Conservation (phyloP, 2,113 vertebrate genomes). For the Synchiropus splendidus region DNA sequence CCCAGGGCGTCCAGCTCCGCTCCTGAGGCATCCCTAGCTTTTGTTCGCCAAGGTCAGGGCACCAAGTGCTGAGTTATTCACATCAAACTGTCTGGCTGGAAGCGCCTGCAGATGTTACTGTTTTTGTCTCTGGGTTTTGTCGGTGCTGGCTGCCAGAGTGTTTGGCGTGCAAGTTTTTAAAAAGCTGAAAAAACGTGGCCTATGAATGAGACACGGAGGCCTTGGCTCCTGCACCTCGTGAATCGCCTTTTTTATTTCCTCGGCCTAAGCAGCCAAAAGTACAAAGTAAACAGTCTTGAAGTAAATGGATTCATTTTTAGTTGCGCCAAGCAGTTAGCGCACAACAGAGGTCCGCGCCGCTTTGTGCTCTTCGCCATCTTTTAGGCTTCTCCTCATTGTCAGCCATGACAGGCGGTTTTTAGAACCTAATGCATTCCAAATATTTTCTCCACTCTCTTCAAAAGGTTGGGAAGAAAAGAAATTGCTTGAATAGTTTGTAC, state of each 20-base stretch:
- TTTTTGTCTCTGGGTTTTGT: conserved; percentile 61
- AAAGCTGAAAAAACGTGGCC: conserved; percentile 58
- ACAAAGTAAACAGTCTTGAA: conserved; percentile 68
- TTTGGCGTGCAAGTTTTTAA: conserved; percentile 61
- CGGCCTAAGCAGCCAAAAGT: conserved; percentile 63
- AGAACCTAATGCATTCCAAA: conserved; percentile 61
- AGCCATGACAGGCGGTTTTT: conserved; percentile 58
- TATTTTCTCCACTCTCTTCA: conserved; percentile 55
- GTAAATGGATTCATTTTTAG: conserved; percentile 72
- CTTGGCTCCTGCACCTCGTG: conserved; percentile 55
- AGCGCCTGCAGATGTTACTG: conserved; percentile 79
- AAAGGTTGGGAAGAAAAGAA: conserved; percentile 35
- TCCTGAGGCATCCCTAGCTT: conserved; percentile 69
- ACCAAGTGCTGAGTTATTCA: conserved; percentile 83
- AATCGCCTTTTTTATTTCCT: conserved; percentile 44
- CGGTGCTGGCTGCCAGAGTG: conserved; percentile 49
- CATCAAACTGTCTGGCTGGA: conserved; percentile 70
- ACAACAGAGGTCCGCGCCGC: conserved; percentile 53
- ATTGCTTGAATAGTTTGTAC: conserved; percentile 54
- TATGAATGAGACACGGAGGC: conserved; percentile 55
- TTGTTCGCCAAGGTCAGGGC: conserved; percentile 78
- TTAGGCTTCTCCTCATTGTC: conserved; percentile 57
- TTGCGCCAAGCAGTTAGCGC: conserved; percentile 55
- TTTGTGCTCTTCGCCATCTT: conserved; percentile 62
- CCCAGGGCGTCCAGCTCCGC: conserved; percentile 63